These are phyloP conservation scores for Agapostemon virescens DNA, from an alignment of 2,888 invertebrate species.

Conservation along the genomic window DNA sequence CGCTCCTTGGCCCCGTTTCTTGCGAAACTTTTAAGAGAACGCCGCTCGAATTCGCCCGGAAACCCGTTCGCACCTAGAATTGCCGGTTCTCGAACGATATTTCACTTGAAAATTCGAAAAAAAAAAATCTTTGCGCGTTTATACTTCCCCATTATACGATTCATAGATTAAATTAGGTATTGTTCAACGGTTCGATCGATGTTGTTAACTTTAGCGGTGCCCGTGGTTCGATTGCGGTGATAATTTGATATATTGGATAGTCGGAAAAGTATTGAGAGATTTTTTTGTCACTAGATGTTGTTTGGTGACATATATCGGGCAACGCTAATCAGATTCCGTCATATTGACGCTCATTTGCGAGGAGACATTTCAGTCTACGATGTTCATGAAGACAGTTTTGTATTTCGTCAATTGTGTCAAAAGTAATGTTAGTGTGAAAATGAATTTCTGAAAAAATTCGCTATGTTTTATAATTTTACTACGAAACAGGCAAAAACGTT, in stretches of 20 bases:
- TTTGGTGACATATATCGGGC: too few species aligned
- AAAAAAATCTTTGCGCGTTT: not conserved
- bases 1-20: constrained; percentile 49
- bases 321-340: too few species aligned
- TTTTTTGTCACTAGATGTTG: too few species aligned
- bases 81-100: not conserved
- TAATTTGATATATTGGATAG: not conserved
- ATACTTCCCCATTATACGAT: not conserved
- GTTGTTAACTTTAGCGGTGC: not conserved
- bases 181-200: not conserved
- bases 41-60: constrained; percentile 15
- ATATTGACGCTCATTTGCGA: too few species aligned
- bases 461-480: too few species aligned
- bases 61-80: constrained; percentile 18
- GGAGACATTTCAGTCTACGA: too few species aligned
- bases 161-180: not conserved
- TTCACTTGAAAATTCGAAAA: not conserved
- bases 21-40: constrained; percentile 30
- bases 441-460: too few species aligned
- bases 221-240: not conserved
- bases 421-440: too few species aligned
- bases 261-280: too few species aligned
- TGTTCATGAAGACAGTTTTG: too few species aligned
- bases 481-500: too few species aligned
- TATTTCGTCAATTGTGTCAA: too few species aligned